phyloP scores from a whole-genome alignment of 2,888 invertebrate genomes.

The Lysandra coridon region DNA sequence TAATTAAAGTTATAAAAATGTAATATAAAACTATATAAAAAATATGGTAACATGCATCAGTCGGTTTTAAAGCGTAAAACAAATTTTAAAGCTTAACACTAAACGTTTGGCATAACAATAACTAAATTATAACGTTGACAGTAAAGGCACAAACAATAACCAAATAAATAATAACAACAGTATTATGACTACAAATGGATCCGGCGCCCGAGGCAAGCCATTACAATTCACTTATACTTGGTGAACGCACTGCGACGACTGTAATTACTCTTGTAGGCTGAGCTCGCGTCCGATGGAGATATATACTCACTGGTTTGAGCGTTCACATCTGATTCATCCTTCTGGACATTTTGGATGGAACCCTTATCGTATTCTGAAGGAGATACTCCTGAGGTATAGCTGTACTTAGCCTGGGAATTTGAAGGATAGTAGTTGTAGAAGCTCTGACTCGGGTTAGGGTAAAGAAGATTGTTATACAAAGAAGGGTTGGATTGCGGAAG shows the following conservation, averaged over 20 bases:
- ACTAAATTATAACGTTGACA: slow-evolving; percentile 26
- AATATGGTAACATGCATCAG: not conserved
- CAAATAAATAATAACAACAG: slow-evolving; percentile 29
- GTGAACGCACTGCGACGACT: slow-evolving; percentile 50
- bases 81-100: not conserved
- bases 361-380: slow-evolving; percentile 63
- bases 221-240: slow-evolving; percentile 37
- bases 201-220: not conserved
- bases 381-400: slow-evolving; percentile 52
- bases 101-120: not conserved
- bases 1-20: no score
- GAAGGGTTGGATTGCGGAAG: slow-evolving; percentile 63
- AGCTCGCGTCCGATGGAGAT: slow-evolving; percentile 55
- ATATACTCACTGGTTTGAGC: slow-evolving; percentile 59
- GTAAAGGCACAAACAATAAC: slow-evolving; percentile 30
- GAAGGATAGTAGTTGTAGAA: slow-evolving; percentile 68
- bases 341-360: slow-evolving; percentile 54
- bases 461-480: slow-evolving; percentile 60
- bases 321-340: slow-evolving; percentile 64
- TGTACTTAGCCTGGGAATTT: slow-evolving; percentile 63
- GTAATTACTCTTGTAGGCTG: slow-evolving; percentile 62
- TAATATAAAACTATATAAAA: not conserved
- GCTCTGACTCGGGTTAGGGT: slow-evolving; percentile 60
- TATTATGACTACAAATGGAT: not conserved
- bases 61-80: not conserved